phyloP scores from a whole-genome alignment of 1,140 invertebrate genomes.

The Drosophila sucinea region DNA sequence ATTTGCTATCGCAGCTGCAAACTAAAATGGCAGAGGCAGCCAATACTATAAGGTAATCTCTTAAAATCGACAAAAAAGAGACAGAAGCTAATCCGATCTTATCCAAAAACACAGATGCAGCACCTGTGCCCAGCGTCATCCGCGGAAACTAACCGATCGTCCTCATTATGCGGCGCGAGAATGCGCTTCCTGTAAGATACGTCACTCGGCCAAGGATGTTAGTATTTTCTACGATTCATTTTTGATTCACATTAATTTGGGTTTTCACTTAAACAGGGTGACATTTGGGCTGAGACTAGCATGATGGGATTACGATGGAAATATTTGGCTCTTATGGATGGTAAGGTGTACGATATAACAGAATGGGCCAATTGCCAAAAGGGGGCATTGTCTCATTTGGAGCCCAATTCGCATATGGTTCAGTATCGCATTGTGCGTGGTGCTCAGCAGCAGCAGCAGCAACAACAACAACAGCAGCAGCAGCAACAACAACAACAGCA shows the following conservation, averaged over 20 bases:
- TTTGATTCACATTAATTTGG: neutral
- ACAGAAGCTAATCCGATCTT: neutral
- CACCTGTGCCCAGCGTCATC: slow-evolving; percentile 95
- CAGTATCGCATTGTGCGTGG: slow-evolving; percentile 96
- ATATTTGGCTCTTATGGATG: slow-evolving; percentile 98
- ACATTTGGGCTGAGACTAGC: slow-evolving; percentile 97
- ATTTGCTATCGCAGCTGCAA: slow-evolving; percentile 92
- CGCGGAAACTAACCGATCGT: slow-evolving; percentile 91
- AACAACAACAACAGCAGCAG: slow-evolving; percentile 68
- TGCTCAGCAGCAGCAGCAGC: slow-evolving; percentile 85
- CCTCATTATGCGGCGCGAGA: slow-evolving; percentile 95
- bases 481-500: slow-evolving; percentile 59
- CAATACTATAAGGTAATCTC: slow-evolving; percentile 89
- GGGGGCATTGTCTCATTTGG: slow-evolving; percentile 90
- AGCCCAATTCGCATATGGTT: slow-evolving; percentile 94
- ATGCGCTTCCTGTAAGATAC: slow-evolving; percentile 94
- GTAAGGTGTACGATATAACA: slow-evolving; percentile 96
- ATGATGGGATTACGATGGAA: slow-evolving; percentile 94
- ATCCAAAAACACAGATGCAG: slow-evolving; percentile 86
- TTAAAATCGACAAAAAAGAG: neutral
- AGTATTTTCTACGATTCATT: slow-evolving; percentile 23
- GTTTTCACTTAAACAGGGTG: slow-evolving; percentile 86
- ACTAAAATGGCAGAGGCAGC: slow-evolving; percentile 97
- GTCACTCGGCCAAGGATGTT: slow-evolving; percentile 95
- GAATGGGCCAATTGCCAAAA: slow-evolving; percentile 98